phyloP scores from a whole-genome alignment of 2,113 vertebrate genomes.

The Polypterus senegalus region DNA sequence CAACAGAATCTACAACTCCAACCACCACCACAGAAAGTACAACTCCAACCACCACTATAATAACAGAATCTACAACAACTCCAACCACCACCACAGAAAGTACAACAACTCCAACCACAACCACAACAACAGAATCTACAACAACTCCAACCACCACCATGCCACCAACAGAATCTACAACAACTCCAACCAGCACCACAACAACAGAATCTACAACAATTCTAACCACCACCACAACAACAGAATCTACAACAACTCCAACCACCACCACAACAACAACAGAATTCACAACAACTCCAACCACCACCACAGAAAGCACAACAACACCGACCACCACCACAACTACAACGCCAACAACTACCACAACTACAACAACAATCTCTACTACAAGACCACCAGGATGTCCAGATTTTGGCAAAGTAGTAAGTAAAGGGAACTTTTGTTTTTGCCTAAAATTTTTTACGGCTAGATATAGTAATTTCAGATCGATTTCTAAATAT shows the following conservation, averaged over 20 bases:
- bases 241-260: slow-evolving; percentile 16
- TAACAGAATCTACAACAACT: neutral
- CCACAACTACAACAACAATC: neutral
- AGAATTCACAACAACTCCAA: slow-evolving; percentile 9
- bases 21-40: too few species aligned
- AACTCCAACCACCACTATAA: accelerated
- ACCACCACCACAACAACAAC: neutral
- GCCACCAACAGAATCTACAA: accelerated
- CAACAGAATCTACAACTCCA: neutral
- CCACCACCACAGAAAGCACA: neutral
- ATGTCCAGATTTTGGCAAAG: too few species aligned
- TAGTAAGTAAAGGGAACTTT: too few species aligned
- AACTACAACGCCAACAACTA: slow-evolving; percentile 14
- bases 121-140: neutral
- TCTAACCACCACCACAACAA: accelerated
- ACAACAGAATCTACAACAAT: neutral
- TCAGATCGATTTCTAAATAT: too few species aligned
- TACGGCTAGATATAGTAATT: too few species aligned
- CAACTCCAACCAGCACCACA: accelerated
- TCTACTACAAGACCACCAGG: too few species aligned
- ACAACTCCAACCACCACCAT: neutral
- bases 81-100: accelerated
- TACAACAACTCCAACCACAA: accelerated
- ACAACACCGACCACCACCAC: slow-evolving; percentile 8
- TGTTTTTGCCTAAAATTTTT: too few species aligned